Conservation (phyloP, 2,888 invertebrate species). For the Cyaniris semiargus region DNA sequence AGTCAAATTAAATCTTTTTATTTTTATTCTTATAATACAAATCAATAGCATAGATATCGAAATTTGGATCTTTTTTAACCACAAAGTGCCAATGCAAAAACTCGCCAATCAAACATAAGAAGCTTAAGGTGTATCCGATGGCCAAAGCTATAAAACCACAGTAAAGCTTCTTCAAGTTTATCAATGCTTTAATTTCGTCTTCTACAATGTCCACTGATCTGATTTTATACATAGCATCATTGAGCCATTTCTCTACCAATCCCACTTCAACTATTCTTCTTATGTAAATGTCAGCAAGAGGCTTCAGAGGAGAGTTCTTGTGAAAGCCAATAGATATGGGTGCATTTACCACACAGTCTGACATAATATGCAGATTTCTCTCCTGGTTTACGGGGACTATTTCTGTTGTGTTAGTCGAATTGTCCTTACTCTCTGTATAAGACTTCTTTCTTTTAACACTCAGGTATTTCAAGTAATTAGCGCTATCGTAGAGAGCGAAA, state of each 20-base stretch:
- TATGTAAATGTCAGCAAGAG: conserved; percentile 84
- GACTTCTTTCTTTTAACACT: conserved; percentile 79
- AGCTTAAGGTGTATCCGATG: conserved; percentile 84
- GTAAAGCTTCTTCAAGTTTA: conserved; percentile 88
- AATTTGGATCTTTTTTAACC: conserved; percentile 84
- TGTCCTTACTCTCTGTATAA: conserved; percentile 51
- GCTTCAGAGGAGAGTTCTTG: conserved; percentile 89
- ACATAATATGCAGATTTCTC: conserved; percentile 88
- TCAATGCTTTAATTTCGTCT: conserved; percentile 85
- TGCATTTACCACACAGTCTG: conserved; percentile 88
- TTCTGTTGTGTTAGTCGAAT: conserved; percentile 49
- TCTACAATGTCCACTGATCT: conserved; percentile 79
- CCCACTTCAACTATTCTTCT: conserved; percentile 87
- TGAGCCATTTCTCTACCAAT: conserved; percentile 88
- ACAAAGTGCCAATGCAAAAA: conserved; percentile 84
- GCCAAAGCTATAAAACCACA: conserved; percentile 87
- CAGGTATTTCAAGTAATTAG: conserved; percentile 84
- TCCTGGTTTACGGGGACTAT: conserved; percentile 46
- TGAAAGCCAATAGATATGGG: conserved; percentile 90
- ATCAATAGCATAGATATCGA: conserved; percentile 84
- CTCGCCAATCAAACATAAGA: conserved; percentile 81
- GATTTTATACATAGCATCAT: conserved; percentile 84
- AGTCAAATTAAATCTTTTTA: conserved; percentile 54
- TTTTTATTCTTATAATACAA: conserved; percentile 74
- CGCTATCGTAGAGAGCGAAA: conserved; percentile 90